phyloP scores from a whole-genome alignment of 2,113 vertebrate species.

The Sigmodon hispidus region DNA sequence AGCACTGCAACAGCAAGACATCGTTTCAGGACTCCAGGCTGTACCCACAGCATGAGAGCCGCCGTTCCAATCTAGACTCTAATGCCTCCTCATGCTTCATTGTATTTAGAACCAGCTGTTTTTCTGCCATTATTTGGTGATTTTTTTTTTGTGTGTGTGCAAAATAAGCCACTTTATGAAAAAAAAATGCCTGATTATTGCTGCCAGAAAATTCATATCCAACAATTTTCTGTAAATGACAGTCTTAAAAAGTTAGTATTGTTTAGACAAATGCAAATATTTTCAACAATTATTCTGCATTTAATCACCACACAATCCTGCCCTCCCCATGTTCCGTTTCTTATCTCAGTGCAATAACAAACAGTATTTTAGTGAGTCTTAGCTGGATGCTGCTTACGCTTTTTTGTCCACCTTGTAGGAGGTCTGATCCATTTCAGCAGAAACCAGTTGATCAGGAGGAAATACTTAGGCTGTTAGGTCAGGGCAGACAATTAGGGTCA shows the following conservation, averaged over 20 bases:
- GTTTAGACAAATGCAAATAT: conserved; percentile 70
- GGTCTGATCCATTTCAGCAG: conserved; percentile 58
- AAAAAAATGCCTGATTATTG: conserved; percentile 73
- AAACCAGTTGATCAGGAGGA: conserved; percentile 39
- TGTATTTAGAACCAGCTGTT: conserved; percentile 74
- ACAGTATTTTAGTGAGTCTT: conserved; percentile 43
- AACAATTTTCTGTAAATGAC: conserved; percentile 74
- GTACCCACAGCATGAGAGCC: neutral
- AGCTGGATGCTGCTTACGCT: conserved; percentile 36
- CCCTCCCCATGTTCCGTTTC: neutral
- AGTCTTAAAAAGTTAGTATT: conserved; percentile 67
- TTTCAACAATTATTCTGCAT: conserved; percentile 50
- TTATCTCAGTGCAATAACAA: conserved; percentile 34
- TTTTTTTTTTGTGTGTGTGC: no score
- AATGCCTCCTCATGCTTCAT: conserved; percentile 71
- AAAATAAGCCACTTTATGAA: conserved; percentile 80
- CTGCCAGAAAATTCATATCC: conserved; percentile 76
- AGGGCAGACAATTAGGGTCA: neutral
- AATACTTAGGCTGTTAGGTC: conserved; percentile 20
- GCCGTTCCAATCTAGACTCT: conserved; percentile 65
- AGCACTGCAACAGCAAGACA: conserved; percentile 55
- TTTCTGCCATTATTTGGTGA: conserved; percentile 75
- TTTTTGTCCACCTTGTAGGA: neutral
- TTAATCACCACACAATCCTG: conserved; percentile 43
- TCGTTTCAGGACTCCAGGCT: conserved; percentile 53